Base-by-base conservation (phyloP, 2,888 invertebrate genomes). In the Cataglyphis livida region DNA sequence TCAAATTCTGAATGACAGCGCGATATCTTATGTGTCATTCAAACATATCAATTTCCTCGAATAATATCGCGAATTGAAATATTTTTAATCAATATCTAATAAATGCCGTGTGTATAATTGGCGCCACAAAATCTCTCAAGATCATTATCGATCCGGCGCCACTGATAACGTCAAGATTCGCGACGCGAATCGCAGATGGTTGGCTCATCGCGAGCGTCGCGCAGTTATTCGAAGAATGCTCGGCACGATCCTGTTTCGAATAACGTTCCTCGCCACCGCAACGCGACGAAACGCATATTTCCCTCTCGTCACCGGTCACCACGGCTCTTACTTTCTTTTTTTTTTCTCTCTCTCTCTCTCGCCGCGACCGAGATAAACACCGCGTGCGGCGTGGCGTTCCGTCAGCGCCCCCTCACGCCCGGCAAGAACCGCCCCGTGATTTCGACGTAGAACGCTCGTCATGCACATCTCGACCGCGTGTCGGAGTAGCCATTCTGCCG, bases 381-480 rank as follows among this genome's bases (percentile, higher is more conserved):
- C 83, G 82, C 85, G 88, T 84, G 88, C 83, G 84, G 85, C 84
- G 82, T 54, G 57, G 38, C 73, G 84, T 84, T 84, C 61, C 21
- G 88, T 35, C 89, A 86, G 91, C 91, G 91, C 91, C 91, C 89
- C 88, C 91, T 91, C 66, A 12, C 15, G 85, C 83, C 88, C 75
- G 88, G 87, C 87, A 6, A 91, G 87, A 91, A 91, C 70, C 91
- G 91, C 90, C 89, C 78, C 32, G 71, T 59, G 71, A 76, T 66
- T 18, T 21, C 88, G 83, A 10, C 44, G 15, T 76, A 81, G 86
- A 44, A 62, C 73, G 68, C 74, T 74, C 81, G 85, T 62, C 48
- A 54, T 61, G 44, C 70, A 79, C 70, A 64, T 75, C 2, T 76
- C 65, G 66, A 61, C 82, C 3, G 15, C 90, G 86, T 86, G 85